Conservation (phyloP, 2,888 invertebrate genomes). For the Carterocephalus palaemon region DNA sequence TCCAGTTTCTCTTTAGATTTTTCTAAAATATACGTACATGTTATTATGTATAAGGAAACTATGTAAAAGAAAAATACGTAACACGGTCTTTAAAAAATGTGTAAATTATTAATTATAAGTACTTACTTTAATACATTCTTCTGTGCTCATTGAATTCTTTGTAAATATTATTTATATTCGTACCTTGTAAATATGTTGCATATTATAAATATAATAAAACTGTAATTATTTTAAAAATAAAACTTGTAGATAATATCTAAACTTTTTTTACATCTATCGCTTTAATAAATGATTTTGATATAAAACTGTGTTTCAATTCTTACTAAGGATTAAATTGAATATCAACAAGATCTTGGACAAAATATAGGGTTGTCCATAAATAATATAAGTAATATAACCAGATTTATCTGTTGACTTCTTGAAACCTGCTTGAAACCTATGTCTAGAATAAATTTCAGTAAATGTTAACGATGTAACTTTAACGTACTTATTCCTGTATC, state of each 20-base stretch:
- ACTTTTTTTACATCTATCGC: constrained; percentile 37
- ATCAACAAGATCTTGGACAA: too few species aligned
- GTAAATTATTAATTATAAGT: constrained; percentile 39
- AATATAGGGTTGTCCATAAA: too few species aligned
- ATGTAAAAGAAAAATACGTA: constrained; percentile 30
- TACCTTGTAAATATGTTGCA: constrained; percentile 46
- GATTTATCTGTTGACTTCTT: too few species aligned
- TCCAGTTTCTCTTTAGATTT: too few species aligned
- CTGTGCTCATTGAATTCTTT: constrained; percentile 46
- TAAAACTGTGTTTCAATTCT: constrained; percentile 15
- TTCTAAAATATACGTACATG: too few species aligned
- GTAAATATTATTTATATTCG: constrained; percentile 61
- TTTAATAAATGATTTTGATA: constrained; percentile 32
- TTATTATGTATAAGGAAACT: constrained; percentile 8
- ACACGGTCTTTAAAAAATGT: constrained; percentile 38
- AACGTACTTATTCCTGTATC: too few species aligned
- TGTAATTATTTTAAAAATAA: constrained; percentile 32
- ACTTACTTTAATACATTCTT: constrained; percentile 33
- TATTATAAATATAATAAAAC: constrained; percentile 31
- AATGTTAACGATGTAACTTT: too few species aligned
- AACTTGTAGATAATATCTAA: constrained; percentile 45
- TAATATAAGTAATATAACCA: too few species aligned
- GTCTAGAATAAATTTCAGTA: too few species aligned
- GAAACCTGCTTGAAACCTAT: too few species aligned
- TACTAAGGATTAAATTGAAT: too few species aligned